Percentiles rank a stretch among this genome's conserved stretches.
Evolutionary conservation across 1,140 invertebrate species (phyloP).

Genomic region (Brachionus plicatilis): DNA sequence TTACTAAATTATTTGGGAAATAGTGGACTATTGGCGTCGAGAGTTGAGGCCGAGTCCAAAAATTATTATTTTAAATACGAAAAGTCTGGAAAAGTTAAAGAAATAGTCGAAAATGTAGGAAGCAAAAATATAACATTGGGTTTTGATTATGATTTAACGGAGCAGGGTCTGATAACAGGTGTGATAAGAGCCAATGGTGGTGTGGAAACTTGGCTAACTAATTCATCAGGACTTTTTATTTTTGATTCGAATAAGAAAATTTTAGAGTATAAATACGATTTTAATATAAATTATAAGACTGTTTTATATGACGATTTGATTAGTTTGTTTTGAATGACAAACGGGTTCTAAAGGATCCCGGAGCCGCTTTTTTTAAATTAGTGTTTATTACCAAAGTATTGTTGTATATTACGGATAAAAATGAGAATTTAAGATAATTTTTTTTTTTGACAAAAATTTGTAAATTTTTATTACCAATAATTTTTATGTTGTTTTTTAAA

Average conservation of each 20-base stretch:
- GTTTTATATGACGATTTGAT: conserved; percentile 27
- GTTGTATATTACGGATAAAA: not conserved
- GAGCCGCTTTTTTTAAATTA: not conserved
- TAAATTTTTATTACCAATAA: conserved; percentile 17
- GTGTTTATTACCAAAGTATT: conserved; percentile 29
- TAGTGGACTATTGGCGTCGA: conserved; percentile 69
- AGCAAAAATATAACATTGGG: not conserved
- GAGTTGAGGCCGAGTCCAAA: conserved; percentile 68
- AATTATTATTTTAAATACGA: not conserved
- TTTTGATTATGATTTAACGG: not conserved
- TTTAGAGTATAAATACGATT: conserved; percentile 13
- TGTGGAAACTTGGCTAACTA: not conserved
- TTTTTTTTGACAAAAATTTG: not conserved
- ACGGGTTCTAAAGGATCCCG: not conserved
- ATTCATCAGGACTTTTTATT: conserved; percentile 1
- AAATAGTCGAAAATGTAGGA: not conserved
- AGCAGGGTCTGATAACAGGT: not conserved
- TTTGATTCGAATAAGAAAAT: not conserved
- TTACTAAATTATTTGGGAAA: conserved; percentile 86
- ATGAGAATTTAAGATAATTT: conserved; percentile 17
- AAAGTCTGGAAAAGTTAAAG: not conserved
- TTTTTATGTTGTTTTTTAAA: not conserved
- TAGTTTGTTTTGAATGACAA: not conserved
- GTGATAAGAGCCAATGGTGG: not conserved
- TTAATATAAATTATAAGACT: conserved; percentile 22